Percentiles rank a stretch among this genome's conserved stretches.
phyloP scores from a whole-genome alignment of 2,888 invertebrate genomes.

The Belgica antarctica region DNA sequence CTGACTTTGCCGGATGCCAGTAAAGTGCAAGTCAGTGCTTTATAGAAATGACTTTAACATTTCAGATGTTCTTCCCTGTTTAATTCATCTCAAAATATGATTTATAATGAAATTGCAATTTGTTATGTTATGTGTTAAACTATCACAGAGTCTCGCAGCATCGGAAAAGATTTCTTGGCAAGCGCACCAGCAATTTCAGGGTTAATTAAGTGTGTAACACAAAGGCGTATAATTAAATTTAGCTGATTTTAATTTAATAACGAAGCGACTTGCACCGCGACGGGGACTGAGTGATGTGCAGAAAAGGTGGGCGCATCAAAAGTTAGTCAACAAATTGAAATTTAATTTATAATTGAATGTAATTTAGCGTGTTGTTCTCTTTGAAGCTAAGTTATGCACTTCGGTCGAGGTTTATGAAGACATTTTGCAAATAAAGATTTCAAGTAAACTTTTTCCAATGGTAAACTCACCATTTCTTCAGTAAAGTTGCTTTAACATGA shows the following conservation, averaged over 20 bases:
- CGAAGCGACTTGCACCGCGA: not conserved
- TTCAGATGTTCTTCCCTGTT: not conserved
- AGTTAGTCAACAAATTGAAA: slow-evolving; percentile 11
- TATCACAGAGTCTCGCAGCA: not conserved
- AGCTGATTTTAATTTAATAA: slow-evolving; percentile 27
- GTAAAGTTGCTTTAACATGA: too few relatives aligned
- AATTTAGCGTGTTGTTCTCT: not conserved
- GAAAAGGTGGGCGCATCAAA: not conserved
- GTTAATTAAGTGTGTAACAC: slow-evolving; percentile 6
- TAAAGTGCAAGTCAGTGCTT: slow-evolving; percentile 23
- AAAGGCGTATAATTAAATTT: slow-evolving; percentile 26
- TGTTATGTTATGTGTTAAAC: slow-evolving; percentile 27
- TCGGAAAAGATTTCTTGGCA: not conserved
- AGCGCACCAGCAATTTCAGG: slow-evolving; percentile 18
- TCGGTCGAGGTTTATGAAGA: not conserved
- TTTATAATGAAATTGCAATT: slow-evolving; percentile 27
- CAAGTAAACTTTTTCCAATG: too few relatives aligned
- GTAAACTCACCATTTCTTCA: too few relatives aligned
- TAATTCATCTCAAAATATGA: not conserved
- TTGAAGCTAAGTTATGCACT: too few relatives aligned
- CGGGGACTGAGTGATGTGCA: not conserved
- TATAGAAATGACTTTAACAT: not conserved
- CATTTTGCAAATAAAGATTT: too few relatives aligned
- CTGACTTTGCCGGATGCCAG: slow-evolving; percentile 5
- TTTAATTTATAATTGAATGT: slow-evolving; percentile 30